Evolutionary conservation across 2,113 vertebrate genomes (phyloP).

Genomic region (Carlito syrichta): DNA sequence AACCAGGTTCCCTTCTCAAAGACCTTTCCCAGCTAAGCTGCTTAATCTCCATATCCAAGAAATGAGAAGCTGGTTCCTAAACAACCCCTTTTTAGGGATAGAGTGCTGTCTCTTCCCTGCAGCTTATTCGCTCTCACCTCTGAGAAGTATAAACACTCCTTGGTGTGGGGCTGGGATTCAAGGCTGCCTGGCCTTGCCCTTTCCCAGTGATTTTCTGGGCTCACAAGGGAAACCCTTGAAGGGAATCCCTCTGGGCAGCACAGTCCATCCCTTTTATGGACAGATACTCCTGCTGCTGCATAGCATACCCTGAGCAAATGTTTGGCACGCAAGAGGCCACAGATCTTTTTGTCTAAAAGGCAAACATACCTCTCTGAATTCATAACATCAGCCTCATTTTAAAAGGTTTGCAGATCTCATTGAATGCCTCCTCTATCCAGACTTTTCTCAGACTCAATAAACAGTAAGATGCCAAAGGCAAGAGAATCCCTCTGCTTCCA

Average conservation of each 20-base stretch:
- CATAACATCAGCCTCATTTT: slow-evolving; percentile 30
- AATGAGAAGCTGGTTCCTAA: background rate
- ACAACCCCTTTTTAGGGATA: slow-evolving; percentile 68
- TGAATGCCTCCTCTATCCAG: background rate
- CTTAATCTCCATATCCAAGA: background rate
- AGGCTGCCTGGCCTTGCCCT: background rate
- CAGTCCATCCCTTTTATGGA: slow-evolving; percentile 76
- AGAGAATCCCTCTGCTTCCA: background rate
- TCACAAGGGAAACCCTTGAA: slow-evolving; percentile 71
- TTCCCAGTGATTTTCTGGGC: slow-evolving; percentile 39
- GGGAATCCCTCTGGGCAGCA: slow-evolving; percentile 71
- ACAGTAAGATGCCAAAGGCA: background rate
- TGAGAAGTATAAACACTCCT: slow-evolving; percentile 11
- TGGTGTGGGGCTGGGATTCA: background rate
- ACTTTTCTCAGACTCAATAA: slow-evolving; percentile 13
- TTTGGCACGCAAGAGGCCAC: slow-evolving; percentile 41
- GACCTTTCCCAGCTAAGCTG: background rate
- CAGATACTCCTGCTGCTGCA: slow-evolving; percentile 55
- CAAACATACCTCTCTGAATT: slow-evolving; percentile 22
- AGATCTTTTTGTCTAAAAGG: slow-evolving; percentile 36
- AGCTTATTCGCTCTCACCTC: slow-evolving; percentile 15
- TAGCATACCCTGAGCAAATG: slow-evolving; percentile 36
- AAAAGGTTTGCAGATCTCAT: background rate
- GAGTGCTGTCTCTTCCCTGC: background rate
- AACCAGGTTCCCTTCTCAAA: background rate